A percentile compares a stretch with the other conserved stretches of the same genome.
Conservation (phyloP, 2,888 invertebrate genomes). For the Callimorpha dominula region DNA sequence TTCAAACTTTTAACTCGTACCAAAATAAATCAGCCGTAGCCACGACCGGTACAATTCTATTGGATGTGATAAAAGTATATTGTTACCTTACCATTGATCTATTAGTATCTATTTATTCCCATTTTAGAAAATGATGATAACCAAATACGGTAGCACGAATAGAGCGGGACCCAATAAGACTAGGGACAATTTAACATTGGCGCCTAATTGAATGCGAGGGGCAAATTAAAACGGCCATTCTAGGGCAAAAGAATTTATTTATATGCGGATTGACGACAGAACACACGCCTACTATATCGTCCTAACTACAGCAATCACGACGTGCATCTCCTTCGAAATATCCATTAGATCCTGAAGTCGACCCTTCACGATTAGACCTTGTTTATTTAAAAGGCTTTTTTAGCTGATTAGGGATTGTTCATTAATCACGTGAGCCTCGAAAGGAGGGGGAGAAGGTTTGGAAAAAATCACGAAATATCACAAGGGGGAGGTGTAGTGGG, state of each 20-base stretch:
- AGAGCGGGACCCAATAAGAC: background rate
- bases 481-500: too few species aligned
- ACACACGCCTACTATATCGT: background rate
- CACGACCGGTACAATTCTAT: background rate
- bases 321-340: background rate
- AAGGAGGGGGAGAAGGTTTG: too few species aligned
- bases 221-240: background rate
- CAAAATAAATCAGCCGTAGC: background rate
- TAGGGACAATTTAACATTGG: background rate
- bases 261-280: background rate
- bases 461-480: too few species aligned
- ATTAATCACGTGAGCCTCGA: too few species aligned
- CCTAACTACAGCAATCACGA: too few species aligned
- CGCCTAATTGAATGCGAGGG: background rate
- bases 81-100: too few species aligned
- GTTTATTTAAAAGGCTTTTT: background rate
- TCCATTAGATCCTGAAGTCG: background rate
- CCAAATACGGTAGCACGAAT: background rate
- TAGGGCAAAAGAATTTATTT: background rate
- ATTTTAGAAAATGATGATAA: background rate
- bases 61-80: background rate
- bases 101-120: background rate
- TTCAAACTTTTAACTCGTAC: background rate
- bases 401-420: too few species aligned
- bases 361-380: background rate